A percentile compares a stretch with the other conserved stretches of the same genome.
Conservation (phyloP, 1,140 invertebrate species). For the Nasonia longicornis region DNA sequence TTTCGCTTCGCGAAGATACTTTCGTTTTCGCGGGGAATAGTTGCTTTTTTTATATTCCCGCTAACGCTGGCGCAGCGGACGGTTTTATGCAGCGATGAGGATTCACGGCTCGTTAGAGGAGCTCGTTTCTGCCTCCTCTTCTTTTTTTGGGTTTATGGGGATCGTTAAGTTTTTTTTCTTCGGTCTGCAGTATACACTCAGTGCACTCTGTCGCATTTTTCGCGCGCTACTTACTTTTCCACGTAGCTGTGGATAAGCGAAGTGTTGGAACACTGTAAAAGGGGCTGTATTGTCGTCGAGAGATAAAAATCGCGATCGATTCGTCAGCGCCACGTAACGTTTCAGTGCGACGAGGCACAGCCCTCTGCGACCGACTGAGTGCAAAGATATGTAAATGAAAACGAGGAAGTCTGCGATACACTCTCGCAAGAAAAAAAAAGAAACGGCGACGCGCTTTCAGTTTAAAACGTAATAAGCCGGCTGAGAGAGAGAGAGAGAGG, state of each 20-base stretch:
- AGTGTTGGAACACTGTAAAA: no score
- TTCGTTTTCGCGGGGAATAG: not conserved
- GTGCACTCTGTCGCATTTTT: not conserved
- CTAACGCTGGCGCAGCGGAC: not conserved
- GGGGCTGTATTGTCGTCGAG: no score
- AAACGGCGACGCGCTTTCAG: not conserved
- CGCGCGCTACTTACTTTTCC: not conserved
- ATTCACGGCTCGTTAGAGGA: not conserved
- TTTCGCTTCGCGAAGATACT: not conserved
- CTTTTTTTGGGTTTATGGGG: not conserved
- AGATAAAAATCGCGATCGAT: no score
- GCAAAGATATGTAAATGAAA: no score
- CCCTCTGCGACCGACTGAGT: no score
- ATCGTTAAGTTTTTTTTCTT: not conserved
- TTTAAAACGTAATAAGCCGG: not conserved
- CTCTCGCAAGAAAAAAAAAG: not conserved
- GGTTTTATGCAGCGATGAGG: not conserved
- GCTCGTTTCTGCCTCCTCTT: not conserved
- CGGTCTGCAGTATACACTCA: no score
- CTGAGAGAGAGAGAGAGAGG: not conserved
- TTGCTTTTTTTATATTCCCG: not conserved
- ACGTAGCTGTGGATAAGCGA: not conserved
- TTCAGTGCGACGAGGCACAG: no score
- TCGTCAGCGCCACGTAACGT: no score
- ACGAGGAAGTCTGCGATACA: no score